Base-by-base conservation (phyloP, 2,888 invertebrate genomes). In the Drosophila atroscutellata region DNA sequence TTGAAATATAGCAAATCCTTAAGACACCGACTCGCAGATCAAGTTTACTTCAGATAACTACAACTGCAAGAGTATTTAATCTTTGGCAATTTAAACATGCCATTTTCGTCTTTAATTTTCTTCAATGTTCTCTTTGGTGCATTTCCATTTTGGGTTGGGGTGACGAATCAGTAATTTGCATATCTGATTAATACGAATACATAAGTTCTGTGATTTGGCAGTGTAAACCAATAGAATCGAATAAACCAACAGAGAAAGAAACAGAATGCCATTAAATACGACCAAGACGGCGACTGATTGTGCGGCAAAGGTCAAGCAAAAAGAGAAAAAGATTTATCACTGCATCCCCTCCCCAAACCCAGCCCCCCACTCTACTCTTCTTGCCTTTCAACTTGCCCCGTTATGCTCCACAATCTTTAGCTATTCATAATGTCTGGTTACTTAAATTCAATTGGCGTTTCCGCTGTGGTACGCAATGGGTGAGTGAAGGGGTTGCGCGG, bases 111-210 rank as follows among this genome's bases (percentile, higher is more conserved):
- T 15, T 28, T 50, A 28, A 11, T 49, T 36, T 37, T 58, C 52
- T 58, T 13, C 47, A 49, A 51, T 30, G 32, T 52, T 57, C 36
- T 9, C 13, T 36, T 36, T 72, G 55, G 65, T 54, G 56, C 56
- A 72, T 72, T 87, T 76, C 51, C 71, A 68, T 66, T 72, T 58
- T 39, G 62, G 45, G 24, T 54, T 50, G 13, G 30, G 42, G 54
- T 51, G 57, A 71, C 58, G 65, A 74, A 47, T 67, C 59, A 62
- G 61, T 55, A 73, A 91, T 90, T 91, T 89, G 77, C 89, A 89
- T 89, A 90, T 73, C 79, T 91, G 89, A 90, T 91, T 91, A 90
- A 91, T 89, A 91, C 82, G 80, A 89, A 91, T 87, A 82, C 74
- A 82, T 80, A 75, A 83, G 77, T 75, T 86, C 69, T 69, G 60